Percentiles rank a stretch among this genome's conserved stretches.
Conservation (phyloP, 2,888 invertebrate genomes). For the Phragmatobia fuliginosa region DNA sequence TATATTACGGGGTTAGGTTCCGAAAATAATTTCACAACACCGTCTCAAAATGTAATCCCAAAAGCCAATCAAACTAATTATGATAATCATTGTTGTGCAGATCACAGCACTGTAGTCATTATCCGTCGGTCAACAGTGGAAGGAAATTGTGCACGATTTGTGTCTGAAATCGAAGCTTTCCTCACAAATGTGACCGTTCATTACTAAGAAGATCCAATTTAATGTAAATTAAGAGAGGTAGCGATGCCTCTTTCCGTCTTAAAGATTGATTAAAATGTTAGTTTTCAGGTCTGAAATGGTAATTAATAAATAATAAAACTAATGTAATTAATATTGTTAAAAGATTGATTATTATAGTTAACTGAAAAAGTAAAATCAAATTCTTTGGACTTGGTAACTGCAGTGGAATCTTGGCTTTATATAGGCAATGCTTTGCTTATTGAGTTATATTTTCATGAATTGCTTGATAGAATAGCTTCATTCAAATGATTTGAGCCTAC, state of each 20-base stretch:
- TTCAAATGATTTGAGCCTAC: too few species aligned
- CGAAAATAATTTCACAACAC: background rate
- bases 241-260: background rate
- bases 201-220: background rate
- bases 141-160: background rate
- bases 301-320: too few species aligned
- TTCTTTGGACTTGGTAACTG: background rate
- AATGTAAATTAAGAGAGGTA: background rate
- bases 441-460: too few species aligned
- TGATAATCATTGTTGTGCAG: background rate
- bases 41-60: background rate
- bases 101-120: background rate
- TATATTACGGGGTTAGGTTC: too few species aligned
- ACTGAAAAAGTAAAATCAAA: too few species aligned
- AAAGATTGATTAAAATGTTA: background rate
- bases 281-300: background rate
- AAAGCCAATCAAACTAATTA: background rate
- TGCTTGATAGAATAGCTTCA: too few species aligned
- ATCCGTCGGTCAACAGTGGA: background rate
- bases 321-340: too few species aligned
- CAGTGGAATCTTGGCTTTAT: too few species aligned
- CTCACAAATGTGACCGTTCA: background rate
- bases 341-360: too few species aligned
- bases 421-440: too few species aligned
- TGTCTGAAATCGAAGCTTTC: background rate